Evolutionary conservation across 1,140 invertebrate genomes (phyloP).

Genomic region (Drosophila rhopaloa): DNA sequence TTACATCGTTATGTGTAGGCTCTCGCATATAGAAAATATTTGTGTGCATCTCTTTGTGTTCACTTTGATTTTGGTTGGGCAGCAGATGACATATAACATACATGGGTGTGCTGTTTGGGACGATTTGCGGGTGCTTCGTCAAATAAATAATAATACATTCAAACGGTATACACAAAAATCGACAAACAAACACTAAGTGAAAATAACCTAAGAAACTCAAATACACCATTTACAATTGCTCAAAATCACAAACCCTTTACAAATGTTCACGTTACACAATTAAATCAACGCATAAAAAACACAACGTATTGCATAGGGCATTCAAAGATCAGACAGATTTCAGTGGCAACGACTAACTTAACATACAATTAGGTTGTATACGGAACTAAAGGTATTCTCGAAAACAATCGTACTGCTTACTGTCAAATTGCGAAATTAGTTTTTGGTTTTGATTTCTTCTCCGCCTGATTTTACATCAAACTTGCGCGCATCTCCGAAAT

Average conservation of each 20-base stretch:
- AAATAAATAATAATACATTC: constrained; percentile 50
- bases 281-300: constrained; percentile 51
- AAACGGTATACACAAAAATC: constrained; percentile 37
- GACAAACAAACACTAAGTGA: constrained; percentile 30
- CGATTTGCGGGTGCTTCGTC: constrained; percentile 17
- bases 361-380: constrained; percentile 38
- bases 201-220: constrained; percentile 50
- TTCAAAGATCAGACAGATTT: constrained; percentile 62
- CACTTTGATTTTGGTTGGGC: constrained; percentile 68
- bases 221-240: constrained; percentile 57
- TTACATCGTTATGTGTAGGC: constrained; percentile 35
- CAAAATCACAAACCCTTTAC: constrained; percentile 30
- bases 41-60: constrained; percentile 80
- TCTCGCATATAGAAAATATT: constrained; percentile 71
- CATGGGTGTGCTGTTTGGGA: constrained; percentile 23
- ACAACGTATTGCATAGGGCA: constrained; percentile 58
- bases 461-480: constrained; percentile 33
- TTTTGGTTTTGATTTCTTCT: constrained; percentile 55
- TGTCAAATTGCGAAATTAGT: constrained; percentile 50
- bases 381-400: constrained; percentile 25
- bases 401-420: constrained; percentile 18
- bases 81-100: constrained; percentile 72
- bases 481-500: constrained; percentile 23
- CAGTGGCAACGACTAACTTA: constrained; percentile 43
- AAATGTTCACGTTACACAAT: constrained; percentile 46